Conservation (phyloP, 92 coral and sea anemone genomes). For the Palythoa caribaeorum region DNA sequence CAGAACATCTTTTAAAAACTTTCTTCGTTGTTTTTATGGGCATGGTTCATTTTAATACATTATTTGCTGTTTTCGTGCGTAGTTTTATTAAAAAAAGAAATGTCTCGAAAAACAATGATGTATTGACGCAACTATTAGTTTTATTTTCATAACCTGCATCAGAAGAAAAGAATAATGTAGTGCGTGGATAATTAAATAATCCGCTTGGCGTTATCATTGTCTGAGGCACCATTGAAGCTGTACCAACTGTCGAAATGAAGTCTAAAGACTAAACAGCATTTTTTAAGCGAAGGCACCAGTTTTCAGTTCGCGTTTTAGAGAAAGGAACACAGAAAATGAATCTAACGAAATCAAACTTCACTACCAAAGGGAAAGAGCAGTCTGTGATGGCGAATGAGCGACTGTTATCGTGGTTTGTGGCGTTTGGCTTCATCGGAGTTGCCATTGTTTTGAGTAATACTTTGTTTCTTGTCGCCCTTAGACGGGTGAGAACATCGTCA, state of each 20-base stretch:
- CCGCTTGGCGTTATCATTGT: no score
- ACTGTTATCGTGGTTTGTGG: slow-evolving; percentile 1
- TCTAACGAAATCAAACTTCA: background rate
- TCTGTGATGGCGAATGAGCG: background rate
- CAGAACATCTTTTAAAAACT: no score
- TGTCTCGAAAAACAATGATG: no score
- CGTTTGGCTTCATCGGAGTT: background rate
- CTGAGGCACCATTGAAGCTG: background rate
- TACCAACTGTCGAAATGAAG: background rate
- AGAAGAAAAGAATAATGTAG: no score
- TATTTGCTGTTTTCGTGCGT: no score
- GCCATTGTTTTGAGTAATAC: slow-evolving; percentile 8
- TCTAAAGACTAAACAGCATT: no score
- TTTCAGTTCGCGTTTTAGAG: background rate
- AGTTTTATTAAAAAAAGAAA: no score
- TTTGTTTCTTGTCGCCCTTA: slow-evolving; percentile 1
- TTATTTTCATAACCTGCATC: no score
- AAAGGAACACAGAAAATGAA: background rate
- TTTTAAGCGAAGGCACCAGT: background rate
- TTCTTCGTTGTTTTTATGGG: no score
- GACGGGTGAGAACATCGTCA: background rate
- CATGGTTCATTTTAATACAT: no score
- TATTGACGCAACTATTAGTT: no score
- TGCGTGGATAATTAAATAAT: no score
- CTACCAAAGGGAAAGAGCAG: background rate